These are phyloP conservation scores for Myiozetetes cayanensis DNA, from an alignment of 2,113 vertebrate genomes.

Conservation along the genomic window DNA sequence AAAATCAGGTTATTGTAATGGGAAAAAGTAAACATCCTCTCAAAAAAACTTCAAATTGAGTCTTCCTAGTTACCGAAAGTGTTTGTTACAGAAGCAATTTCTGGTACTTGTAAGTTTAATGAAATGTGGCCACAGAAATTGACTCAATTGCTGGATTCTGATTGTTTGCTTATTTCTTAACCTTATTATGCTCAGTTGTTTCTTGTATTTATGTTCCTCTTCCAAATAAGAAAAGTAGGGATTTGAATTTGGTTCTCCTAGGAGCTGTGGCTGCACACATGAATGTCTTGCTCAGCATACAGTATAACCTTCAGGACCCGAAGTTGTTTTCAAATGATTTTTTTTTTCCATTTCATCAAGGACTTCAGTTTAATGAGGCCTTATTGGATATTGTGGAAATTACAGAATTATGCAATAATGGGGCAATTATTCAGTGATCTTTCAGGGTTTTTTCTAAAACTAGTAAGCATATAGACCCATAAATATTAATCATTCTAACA, in stretches of 20 bases:
- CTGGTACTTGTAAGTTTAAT: neutral
- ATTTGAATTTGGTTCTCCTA: neutral
- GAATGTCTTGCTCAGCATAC: neutral
- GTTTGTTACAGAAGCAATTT: neutral
- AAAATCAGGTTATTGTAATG: neutral
- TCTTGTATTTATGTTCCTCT: neutral
- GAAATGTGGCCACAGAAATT: neutral
- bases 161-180: neutral
- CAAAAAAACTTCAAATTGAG: fast-evolving
- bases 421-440: neutral
- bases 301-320: neutral
- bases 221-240: neutral
- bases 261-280: neutral
- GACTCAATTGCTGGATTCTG: neutral
- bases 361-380: neutral
- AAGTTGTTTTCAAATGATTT: neutral
- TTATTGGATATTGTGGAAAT: neutral
- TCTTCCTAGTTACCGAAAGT: neutral
- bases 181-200: neutral
- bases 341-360: neutral
- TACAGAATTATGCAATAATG: neutral
- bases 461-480: neutral
- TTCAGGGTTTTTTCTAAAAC: neutral
- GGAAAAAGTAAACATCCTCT: neutral
- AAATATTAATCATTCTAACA: neutral